Evolutionary conservation across 2,888 invertebrate species (phyloP), one percentile per base, ranked within the genome.

Genomic region (Carabus problematicus): DNA sequence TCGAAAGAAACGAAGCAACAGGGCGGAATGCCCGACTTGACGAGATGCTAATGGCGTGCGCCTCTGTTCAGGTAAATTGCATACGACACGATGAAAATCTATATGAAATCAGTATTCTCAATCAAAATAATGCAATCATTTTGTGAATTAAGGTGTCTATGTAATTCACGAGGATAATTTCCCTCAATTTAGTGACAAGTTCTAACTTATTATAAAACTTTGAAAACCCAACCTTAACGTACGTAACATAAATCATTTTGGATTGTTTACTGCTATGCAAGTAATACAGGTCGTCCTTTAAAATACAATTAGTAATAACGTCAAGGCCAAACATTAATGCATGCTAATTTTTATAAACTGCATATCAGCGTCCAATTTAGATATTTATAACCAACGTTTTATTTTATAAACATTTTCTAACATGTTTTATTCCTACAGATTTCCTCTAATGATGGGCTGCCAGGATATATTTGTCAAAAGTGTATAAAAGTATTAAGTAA

Each of bases 41-140:
- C 79, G 82, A 82, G 80, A 82, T 83, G 82, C 80, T 83, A 79
- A 82, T 82, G 81, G 81, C 82, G 75, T 82, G 82, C 77, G 76
- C 81, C 71, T 77, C 81, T 72, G 76, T 83, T 71, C 78, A 81
- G 79, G 82, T 82, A 81, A 79, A 75, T 74, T 75, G 49, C 45
- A 47, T 66, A 42, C 43, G 52, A 60, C 42, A 67, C 60, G 19
- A 60, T 67, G 67, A 52, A 54, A 67, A 67, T 52, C 49, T 67
- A 58, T 47, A 60, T 49, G 59, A 40, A 52, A 67, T 52, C 49
- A 59, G 52, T 12, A 29, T 14, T 67, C 55, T 55, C 64, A 11
- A 41, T 64, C 55, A 64, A 64, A 64, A 64, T 64, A 64, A 55
- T 43, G 55, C 42, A 19, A 29, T 29, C 29, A 29, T 29, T 29